phyloP scores from a whole-genome alignment of 2,888 invertebrate species.

The Caenorhabditis sp. region DNA sequence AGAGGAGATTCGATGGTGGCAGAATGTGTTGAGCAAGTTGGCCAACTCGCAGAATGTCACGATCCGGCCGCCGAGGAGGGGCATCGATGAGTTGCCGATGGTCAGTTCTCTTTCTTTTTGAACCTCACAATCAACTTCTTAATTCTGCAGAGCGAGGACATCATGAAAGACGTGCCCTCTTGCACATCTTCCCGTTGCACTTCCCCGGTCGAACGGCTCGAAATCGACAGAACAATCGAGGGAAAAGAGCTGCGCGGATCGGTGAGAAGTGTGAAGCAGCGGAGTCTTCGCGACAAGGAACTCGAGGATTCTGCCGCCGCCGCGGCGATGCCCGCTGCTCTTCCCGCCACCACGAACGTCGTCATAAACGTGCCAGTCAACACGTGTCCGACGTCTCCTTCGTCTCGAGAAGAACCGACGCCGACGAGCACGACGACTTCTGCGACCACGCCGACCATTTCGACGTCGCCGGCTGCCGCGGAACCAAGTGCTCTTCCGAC shows the following conservation, averaged over 20 bases:
- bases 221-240: constrained; percentile 60
- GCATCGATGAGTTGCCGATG: constrained; percentile 64
- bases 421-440: constrained; percentile 29
- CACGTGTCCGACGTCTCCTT: constrained; percentile 25
- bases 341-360: constrained; percentile 41
- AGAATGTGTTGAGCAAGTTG: constrained; percentile 75
- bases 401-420: constrained; percentile 35
- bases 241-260: constrained; percentile 66
- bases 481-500: neutral
- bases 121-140: neutral
- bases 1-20: constrained; percentile 83
- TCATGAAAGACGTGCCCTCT: constrained; percentile 52
- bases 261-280: constrained; percentile 68
- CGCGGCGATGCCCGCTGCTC: neutral
- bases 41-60: constrained; percentile 68
- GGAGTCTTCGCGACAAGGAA: constrained; percentile 43
- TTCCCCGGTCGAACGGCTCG: constrained; percentile 61
- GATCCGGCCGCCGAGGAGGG: constrained; percentile 67
- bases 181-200: constrained; percentile 64
- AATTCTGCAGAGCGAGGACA: constrained; percentile 60
- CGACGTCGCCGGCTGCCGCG: constrained; percentile 7
- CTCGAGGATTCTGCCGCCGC: constrained; percentile 12
- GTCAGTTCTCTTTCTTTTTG: constrained; percentile 4
- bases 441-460: constrained; percentile 31
- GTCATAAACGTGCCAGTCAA: constrained; percentile 49